Base-by-base conservation (phyloP, 2,888 invertebrate genomes). In the Lasioglossum vierecki region DNA sequence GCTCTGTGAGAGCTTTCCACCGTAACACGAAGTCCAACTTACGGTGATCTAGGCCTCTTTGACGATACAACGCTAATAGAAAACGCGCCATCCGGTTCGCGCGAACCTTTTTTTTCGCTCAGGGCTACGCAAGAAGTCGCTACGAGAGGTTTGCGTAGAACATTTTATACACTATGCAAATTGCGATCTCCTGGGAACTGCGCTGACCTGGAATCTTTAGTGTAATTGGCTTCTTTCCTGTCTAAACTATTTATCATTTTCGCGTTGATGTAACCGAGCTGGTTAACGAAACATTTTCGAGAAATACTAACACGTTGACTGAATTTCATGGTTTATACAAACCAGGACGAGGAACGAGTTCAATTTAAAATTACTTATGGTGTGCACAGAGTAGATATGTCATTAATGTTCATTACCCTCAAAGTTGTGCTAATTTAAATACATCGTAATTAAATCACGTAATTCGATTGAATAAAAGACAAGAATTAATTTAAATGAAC, bases 41-140 rank as follows among this genome's bases (percentile, higher is more conserved):
- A 80, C 79, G 74, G 39, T 30, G 80, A 85, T 87, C 88, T 85
- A 83, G 88, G 88, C 87, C 85, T 83, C 41, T 78, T 79, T 83
- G 72, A 76, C 46, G 77, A 76, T 81, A 83, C 39, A 77, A 77
- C 76, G 79, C 79, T 78, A 76, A 88, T 89, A 80, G 89, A 89
- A 87, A 89, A 86, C 84, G 18, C 66, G 46, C 74, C 73, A 80
- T 71, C 49, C 76, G 41, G 35, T 53, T 46, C 46, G 60, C 71
- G 80, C 46, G 44, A n/a, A 76, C 63, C 11, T 63, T 76, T n/a
- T 87, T 79, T 46, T 30, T 11, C 13, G 46, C 22, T 41, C n/a
- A 30, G 39, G 46, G 70, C 70, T 77, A 44, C 60, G 18, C 74
- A 57, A 57, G 57, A 71, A 80, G 75, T 77, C 41, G 71, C 57